Conservation (phyloP, 35 echinoderm and acorn worm genomes). For the Strongylocentrotus purpuratus region DNA sequence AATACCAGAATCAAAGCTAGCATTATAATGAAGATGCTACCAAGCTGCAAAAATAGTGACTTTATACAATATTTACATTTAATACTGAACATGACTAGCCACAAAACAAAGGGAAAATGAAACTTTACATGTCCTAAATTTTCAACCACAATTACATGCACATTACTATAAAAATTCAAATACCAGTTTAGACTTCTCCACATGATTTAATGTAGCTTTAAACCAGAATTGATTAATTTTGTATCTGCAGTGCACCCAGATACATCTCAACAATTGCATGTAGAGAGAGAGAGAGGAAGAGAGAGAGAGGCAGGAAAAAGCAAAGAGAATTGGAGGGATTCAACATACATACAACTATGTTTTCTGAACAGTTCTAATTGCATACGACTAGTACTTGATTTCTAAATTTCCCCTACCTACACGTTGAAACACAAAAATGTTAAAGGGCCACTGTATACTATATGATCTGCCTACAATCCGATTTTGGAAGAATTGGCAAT, state of each 20-base stretch:
- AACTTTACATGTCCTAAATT: background rate
- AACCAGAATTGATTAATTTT: background rate
- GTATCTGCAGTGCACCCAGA: no score
- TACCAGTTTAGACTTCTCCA: background rate
- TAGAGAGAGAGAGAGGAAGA: no score
- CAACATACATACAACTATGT: no score
- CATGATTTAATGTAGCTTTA: background rate
- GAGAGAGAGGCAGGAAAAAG: background rate
- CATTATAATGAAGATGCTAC: background rate
- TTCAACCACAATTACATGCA: background rate
- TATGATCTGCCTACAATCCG: no score
- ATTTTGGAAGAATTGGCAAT: no score
- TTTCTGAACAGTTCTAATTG: no score
- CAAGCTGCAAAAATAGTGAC: background rate
- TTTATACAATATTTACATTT: constrained; percentile 33
- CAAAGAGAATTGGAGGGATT: background rate
- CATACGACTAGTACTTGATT: no score
- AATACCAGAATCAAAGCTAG: background rate
- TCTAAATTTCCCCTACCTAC: no score
- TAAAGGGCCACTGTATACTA: no score
- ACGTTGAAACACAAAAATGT: no score
- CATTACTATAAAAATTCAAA: background rate
- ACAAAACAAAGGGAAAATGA: background rate
- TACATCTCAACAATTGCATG: no score
- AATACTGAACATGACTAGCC: constrained; percentile 23